Evolutionary conservation across 2,113 vertebrate genomes (phyloP).

Genomic region (Phaethornis superciliosus): DNA sequence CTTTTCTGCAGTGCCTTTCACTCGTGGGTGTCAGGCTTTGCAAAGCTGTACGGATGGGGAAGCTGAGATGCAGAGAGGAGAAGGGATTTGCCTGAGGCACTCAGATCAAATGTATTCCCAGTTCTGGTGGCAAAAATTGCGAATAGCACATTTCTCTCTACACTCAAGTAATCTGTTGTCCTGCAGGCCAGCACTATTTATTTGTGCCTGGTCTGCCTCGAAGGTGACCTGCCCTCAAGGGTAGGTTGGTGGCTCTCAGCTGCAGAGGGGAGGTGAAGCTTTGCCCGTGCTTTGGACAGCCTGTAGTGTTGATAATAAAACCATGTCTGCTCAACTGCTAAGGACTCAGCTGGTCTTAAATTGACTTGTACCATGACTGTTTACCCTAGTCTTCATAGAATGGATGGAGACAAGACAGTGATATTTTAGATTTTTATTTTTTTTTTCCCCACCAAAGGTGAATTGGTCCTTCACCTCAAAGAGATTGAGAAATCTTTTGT

Average conservation of each 20-base stretch:
- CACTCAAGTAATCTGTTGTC: background rate
- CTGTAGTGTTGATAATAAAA: background rate
- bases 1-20: background rate
- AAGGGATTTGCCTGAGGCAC: slow-evolving; percentile 49
- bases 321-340: background rate
- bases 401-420: background rate
- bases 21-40: background rate
- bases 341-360: background rate
- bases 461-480: background rate
- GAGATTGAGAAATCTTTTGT: background rate
- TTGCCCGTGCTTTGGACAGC: background rate
- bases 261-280: background rate
- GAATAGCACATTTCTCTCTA: background rate
- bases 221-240: background rate
- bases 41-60: background rate
- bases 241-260: background rate
- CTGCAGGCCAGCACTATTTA: background rate
- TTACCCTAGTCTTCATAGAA: background rate
- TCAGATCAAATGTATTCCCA: slow-evolving; percentile 13
- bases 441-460: background rate
- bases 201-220: background rate
- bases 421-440: background rate
- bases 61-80: slow-evolving; percentile 17
- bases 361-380: background rate
- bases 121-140: background rate